Conservation (phyloP, 2,113 vertebrate species). For the Pseudorasbora parva region DNA sequence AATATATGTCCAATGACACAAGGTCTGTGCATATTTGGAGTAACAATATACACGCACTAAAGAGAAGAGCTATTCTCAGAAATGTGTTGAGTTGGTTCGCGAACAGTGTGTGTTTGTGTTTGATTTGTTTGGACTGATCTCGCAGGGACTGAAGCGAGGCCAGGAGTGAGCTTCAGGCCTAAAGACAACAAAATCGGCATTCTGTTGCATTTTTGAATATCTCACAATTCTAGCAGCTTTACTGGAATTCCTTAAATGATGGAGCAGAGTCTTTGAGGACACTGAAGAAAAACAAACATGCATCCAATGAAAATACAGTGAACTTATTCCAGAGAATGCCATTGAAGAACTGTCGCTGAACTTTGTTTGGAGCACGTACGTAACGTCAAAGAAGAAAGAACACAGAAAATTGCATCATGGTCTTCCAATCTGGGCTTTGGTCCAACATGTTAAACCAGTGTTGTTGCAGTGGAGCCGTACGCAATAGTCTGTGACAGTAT, state of each 20-base stretch:
- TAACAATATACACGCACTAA: slow-evolving; percentile 13
- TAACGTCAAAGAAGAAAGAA: slow-evolving; percentile 28
- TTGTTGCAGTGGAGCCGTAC: slow-evolving; percentile 41
- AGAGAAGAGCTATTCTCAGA: slow-evolving; percentile 14
- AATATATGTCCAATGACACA: slow-evolving; percentile 27
- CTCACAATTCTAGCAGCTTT: slow-evolving; percentile 54
- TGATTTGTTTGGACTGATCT: slow-evolving; percentile 56
- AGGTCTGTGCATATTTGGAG: slow-evolving; percentile 24
- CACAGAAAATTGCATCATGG: slow-evolving; percentile 23
- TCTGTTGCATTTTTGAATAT: slow-evolving; percentile 53
- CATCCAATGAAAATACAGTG: slow-evolving; percentile 63
- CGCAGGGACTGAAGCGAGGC: slow-evolving; percentile 34
- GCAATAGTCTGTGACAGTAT: slow-evolving; percentile 21
- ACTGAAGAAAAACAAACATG: slow-evolving; percentile 9
- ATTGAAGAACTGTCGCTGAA: slow-evolving; percentile 13
- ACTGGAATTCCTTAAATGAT: slow-evolving; percentile 59
- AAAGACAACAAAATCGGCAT: slow-evolving; percentile 51
- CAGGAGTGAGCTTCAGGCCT: slow-evolving; percentile 39
- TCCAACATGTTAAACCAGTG: slow-evolving; percentile 36
- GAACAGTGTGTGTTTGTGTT: slow-evolving; percentile 40
- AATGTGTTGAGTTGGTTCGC: background rate
- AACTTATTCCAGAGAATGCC: slow-evolving; percentile 43
- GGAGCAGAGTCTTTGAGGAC: slow-evolving; percentile 47
- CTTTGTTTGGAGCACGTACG: background rate
- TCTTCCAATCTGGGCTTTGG: slow-evolving; percentile 21